Evolutionary conservation across 2,797 vertebrate species (phyloP).

Genomic region (Petrocephalus sullivani): DNA sequence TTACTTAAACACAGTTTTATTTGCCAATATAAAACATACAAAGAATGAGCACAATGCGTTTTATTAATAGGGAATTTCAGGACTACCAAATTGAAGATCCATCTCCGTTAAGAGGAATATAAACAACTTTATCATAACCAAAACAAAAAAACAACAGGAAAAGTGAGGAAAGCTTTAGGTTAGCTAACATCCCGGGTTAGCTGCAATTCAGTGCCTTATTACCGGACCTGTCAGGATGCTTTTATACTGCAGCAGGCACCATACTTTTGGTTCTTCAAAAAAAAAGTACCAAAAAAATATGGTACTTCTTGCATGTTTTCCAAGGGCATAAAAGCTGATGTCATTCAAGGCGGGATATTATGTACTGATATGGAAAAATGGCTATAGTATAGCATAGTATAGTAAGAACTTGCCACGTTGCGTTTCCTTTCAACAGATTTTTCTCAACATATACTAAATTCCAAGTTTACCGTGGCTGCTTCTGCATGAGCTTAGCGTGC

Average conservation of each 20-base stretch:
- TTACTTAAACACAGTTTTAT: neutral
- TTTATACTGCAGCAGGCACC: no score
- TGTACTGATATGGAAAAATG: no score
- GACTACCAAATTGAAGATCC: neutral
- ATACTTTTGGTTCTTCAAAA: no score
- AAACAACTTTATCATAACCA: neutral
- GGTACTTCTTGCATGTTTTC: no score
- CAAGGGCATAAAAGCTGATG: no score
- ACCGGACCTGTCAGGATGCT: neutral
- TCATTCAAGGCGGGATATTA: no score
- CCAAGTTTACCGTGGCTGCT: neutral
- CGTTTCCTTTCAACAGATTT: neutral
- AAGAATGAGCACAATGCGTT: neutral
- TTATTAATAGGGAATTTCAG: neutral
- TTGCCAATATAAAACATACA: neutral
- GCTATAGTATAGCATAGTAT: neutral
- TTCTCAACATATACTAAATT: neutral
- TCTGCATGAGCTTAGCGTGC: neutral
- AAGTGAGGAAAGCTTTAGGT: neutral
- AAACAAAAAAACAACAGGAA: neutral
- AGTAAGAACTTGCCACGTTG: neutral
- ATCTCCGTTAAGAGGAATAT: neutral
- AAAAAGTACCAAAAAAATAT: no score
- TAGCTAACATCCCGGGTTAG: neutral
- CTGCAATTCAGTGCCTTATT: neutral